These are phyloP conservation scores for Odocoileus virginianus DNA, from an alignment of 2,113 vertebrate genomes.

Conservation along the genomic window DNA sequence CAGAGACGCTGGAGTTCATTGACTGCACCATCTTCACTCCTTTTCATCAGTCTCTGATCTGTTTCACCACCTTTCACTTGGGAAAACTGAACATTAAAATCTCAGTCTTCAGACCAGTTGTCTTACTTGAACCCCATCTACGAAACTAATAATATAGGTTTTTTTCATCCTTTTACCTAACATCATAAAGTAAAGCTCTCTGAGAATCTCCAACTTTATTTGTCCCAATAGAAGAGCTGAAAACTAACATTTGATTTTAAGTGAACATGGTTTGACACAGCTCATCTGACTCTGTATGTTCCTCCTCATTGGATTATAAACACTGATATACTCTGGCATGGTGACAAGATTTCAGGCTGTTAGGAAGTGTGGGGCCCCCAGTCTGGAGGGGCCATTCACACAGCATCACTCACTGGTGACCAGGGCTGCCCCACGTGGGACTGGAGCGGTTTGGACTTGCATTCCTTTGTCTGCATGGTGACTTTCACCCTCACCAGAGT, in stretches of 20 bases:
- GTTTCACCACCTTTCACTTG: background rate
- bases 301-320: background rate
- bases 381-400: too few species aligned
- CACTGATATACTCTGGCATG: background rate
- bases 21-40: background rate
- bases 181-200: too few species aligned
- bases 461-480: too few species aligned
- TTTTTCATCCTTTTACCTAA: background rate
- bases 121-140: background rate
- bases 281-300: background rate
- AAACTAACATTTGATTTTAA: background rate
- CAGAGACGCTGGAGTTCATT: background rate
- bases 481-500: background rate
- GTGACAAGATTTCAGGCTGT: background rate
- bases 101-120: background rate
- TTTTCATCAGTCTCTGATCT: background rate
- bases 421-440: fast-evolving
- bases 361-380: too few species aligned
- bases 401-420: background rate
- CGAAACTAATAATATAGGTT: background rate
- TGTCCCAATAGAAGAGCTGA: background rate
- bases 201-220: background rate
- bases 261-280: background rate
- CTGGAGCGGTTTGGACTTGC: background rate
- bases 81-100: background rate